Evolutionary conservation across 2,888 invertebrate species (phyloP), one percentile per base, ranked within the genome.

Genomic region (Clanis bilineata): DNA sequence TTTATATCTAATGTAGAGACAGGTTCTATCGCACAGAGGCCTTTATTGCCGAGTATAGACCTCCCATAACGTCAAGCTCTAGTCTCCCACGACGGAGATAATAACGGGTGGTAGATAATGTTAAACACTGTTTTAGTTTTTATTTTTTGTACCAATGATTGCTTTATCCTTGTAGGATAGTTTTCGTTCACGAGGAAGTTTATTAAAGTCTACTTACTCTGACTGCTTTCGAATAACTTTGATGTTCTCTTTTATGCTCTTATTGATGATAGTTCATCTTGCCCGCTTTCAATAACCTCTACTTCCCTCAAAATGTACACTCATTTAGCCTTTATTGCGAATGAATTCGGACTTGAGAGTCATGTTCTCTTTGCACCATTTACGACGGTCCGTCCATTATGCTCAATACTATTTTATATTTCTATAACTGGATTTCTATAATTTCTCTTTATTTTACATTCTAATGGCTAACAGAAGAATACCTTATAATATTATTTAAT

Each of bases 31-130:
- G 22, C 23, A 45, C 28, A 9, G 28, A 18, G 45, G 12, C 28
- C 9, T 23, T 45, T 45, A 45, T 45, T 23, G 25, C 45, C 45
- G 25, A 7, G 45, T n/a, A 23, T 28, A 51, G 28, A 23, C 28
- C 47, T 18, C 15, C 47, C 28, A 22, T 22, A 22, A 22, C 47
- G 28, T 51, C 25, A 28, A 25, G 6, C 7, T 2, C n/a, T 15
- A 51, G 28, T 28, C 28, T 51, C 47, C 47, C 47, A 51, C 47
- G 47, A 22, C 23, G 44, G n/a, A 23, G 44, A 18, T 51, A 28
- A 51, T 51, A 15, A 15, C 28, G 28, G 15, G 12, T 15, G 25
- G 12, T 44, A 23, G 15, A 28, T 28, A 28, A 28, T 28, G 25
- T 3, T 7, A 51, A 15, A 9, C 3, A 51, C 10, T 15, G 3